Evolutionary conservation across 2,888 invertebrate genomes (phyloP), one percentile per base, ranked within the genome.

Genomic region (Drosophila tripunctata): DNA sequence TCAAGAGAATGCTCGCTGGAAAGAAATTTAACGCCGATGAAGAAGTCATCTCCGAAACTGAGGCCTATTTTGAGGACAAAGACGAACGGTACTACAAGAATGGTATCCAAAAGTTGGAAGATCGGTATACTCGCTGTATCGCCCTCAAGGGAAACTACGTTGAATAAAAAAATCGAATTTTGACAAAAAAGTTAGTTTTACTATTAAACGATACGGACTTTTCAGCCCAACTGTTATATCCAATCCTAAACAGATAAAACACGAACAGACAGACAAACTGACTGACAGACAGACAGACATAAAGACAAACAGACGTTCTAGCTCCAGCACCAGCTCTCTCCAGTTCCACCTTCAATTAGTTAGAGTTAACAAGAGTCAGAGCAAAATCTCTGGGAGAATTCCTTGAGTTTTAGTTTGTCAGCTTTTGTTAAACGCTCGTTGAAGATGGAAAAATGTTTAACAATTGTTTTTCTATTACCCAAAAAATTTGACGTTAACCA

Each of bases 401-500:
- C 14, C 12, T 10, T 2, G 15, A n/a, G 17, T 6, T 43, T 22
- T n/a, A n/a, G n/a, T n/a, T n/a, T n/a, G 27, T 3, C 12, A 17
- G 24, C 7, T 47, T n/a, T 31, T 33, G 15, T 33, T 5, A 17
- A 17, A 15, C 35, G 17, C n/a, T 33, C 10, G 17, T 33, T 24
- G 36, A 15, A 6, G 17, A 27, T 21, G n/a, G 50, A 19, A 30
- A 24, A 19, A 14, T 52, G 35, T 58, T 58, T 7, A 24, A 51
- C 45, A 40, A 50, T 36, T 40, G 19, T 21, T 15, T 45, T 22
- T n/a, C n/a, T 27, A 27, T 27, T 15, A 54, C 43, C 43, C n/a
- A n/a, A n/a, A n/a, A n/a, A 43, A 54, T 40, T 55, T 55, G 8
- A 55, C 22, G 31, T 47, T 56, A 58, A 64, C 47, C 33, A 41